Conservation (phyloP, 1,140 invertebrate genomes). For the Lethrus apterus region DNA sequence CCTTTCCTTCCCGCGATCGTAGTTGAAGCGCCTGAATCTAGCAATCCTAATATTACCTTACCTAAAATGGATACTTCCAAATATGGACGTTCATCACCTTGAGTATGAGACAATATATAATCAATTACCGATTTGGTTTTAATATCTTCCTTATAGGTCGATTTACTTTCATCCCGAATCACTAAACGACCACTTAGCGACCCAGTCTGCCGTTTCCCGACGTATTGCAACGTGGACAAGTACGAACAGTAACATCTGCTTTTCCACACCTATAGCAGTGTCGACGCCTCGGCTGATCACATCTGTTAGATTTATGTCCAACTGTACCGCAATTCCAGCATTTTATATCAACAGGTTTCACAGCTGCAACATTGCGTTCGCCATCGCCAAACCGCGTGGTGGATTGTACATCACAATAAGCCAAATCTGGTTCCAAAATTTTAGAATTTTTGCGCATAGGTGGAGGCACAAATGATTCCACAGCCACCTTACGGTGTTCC, state of each 20-base stretch:
- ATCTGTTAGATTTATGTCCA: too few relatives aligned
- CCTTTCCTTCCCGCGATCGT: constrained; percentile 7
- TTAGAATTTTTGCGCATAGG: background rate
- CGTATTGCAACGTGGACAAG: background rate
- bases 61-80: constrained; percentile 13
- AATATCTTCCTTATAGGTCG: background rate
- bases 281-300: too few relatives aligned
- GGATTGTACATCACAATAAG: too few relatives aligned
- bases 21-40: constrained; percentile 11
- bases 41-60: background rate
- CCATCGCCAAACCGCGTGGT: background rate
- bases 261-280: too few relatives aligned
- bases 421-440: constrained; percentile 14
- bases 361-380: background rate
- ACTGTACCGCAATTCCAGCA: too few relatives aligned
- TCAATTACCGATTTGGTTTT: background rate
- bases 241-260: too few relatives aligned
- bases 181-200: background rate
- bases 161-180: too few relatives aligned
- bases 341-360: background rate
- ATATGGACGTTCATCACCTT: constrained; percentile 3
- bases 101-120: constrained; percentile 10
- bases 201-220: background rate
- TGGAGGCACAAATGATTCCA: constrained; percentile 3
- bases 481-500: constrained; percentile 1